Evolutionary conservation across 64 coral and sea anemone species (phyloP).

Genomic region (Platygyra sinensis): DNA sequence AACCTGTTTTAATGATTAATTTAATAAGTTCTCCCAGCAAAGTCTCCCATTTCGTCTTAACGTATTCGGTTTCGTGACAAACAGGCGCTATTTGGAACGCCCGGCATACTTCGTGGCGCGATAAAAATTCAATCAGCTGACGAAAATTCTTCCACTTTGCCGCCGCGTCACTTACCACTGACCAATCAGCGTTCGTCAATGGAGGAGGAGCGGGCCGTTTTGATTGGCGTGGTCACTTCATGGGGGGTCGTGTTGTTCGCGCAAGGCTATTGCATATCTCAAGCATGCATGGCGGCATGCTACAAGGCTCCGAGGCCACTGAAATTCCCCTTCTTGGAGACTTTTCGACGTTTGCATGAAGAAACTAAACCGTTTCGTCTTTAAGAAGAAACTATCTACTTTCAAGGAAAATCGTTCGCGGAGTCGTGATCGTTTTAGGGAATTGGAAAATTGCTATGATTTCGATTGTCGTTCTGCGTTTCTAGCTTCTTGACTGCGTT

Average conservation of each 20-base stretch:
- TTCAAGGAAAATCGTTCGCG: constrained; percentile 60
- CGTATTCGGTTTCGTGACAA: background rate
- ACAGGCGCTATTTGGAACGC: constrained; percentile 16
- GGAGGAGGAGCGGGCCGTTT: constrained; percentile 46
- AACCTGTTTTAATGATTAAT: constrained; percentile 15
- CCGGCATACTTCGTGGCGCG: constrained; percentile 32
- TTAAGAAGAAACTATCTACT: constrained; percentile 33
- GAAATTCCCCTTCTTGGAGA: constrained; percentile 65
- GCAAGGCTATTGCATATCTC: constrained; percentile 74
- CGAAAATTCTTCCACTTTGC: constrained; percentile 36
- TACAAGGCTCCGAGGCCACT: constrained; percentile 50
- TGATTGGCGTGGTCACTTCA: constrained; percentile 65
- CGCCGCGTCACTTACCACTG: constrained; percentile 49
- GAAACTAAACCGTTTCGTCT: constrained; percentile 38
- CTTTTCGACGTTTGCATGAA: constrained; percentile 25
- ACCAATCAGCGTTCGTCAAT: constrained; percentile 30
- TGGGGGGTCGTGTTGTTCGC: constrained; percentile 85
- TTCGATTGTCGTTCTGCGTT: constrained; percentile 51
- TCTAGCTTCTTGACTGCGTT: constrained; percentile 65
- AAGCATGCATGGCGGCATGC: constrained; percentile 81
- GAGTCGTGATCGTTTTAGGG: constrained; percentile 22
- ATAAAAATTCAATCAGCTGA: constrained; percentile 51
- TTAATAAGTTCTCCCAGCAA: background rate
- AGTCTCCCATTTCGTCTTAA: background rate
- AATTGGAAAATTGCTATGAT: constrained; percentile 60